Evolutionary conservation across 2,113 vertebrate species (phyloP).

Genomic region (Budorcas taxicolor): DNA sequence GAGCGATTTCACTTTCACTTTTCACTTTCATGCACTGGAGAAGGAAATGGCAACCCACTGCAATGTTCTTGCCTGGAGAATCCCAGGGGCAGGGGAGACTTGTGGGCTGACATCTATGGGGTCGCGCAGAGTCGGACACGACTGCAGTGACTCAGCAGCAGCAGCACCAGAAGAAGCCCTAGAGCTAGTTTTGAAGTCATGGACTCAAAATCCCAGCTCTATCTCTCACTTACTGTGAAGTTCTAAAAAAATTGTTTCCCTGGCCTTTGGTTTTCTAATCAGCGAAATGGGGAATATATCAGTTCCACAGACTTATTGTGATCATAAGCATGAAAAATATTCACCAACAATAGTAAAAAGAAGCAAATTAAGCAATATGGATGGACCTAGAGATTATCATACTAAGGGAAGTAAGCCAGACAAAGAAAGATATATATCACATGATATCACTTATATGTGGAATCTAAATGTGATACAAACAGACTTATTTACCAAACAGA

Average conservation of each 20-base stretch:
- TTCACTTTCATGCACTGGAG: too few species aligned
- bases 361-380: not conserved
- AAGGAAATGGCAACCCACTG: too few species aligned
- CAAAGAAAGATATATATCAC: not conserved
- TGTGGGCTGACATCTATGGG: too few species aligned
- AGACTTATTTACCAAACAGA: not conserved
- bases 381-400: not conserved
- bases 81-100: too few species aligned
- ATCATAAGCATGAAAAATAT: not conserved
- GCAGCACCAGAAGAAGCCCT: not conserved
- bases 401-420: not conserved
- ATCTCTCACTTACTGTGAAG: not conserved
- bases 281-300: not conserved
- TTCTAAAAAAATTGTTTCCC: not conserved
- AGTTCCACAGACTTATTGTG: not conserved
- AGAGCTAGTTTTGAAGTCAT: not conserved
- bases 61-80: too few species aligned
- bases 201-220: not conserved
- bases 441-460: not conserved
- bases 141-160: too few species aligned
- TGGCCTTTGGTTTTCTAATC: not conserved
- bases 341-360: not conserved
- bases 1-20: too few species aligned
- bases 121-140: rapidly evolving
- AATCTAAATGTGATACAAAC: not conserved